Evolutionary conservation across 2,888 invertebrate species (phyloP).

Genomic region (Hypsopygia costalis): DNA sequence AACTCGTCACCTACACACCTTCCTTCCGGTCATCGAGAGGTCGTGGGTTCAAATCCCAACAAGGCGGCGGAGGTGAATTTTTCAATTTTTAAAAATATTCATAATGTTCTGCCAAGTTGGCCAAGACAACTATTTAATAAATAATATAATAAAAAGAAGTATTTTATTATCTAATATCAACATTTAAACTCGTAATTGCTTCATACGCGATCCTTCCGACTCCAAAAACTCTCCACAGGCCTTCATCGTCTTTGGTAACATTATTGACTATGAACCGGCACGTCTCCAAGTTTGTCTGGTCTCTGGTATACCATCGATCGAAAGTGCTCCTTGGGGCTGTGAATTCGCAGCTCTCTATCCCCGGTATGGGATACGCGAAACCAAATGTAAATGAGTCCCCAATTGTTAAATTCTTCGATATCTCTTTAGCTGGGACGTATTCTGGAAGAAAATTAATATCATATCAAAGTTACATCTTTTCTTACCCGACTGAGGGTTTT

Average conservation of each 20-base stretch:
- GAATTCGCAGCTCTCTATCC: slow-evolving; percentile 50
- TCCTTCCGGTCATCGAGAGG: too few species aligned
- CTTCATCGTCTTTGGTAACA: slow-evolving; percentile 43
- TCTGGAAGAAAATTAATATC: slow-evolving; percentile 36
- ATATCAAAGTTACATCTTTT: too few species aligned
- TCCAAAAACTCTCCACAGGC: slow-evolving; percentile 51
- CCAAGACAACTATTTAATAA: too few species aligned
- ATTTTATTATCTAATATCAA: too few species aligned
- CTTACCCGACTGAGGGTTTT: too few species aligned
- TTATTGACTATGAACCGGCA: slow-evolving; percentile 51
- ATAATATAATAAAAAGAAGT: too few species aligned
- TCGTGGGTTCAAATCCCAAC: too few species aligned
- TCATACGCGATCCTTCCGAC: slow-evolving; percentile 39
- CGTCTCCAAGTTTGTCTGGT: slow-evolving; percentile 23
- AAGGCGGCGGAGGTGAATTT: too few species aligned
- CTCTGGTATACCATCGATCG: slow-evolving; percentile 48
- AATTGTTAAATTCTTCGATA: slow-evolving; percentile 14
- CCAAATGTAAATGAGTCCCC: slow-evolving; percentile 44
- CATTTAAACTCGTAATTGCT: too few species aligned
- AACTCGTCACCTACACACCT: too few species aligned
- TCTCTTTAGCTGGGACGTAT: slow-evolving; percentile 26
- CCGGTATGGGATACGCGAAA: slow-evolving; percentile 42
- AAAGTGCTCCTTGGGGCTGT: slow-evolving; percentile 37
- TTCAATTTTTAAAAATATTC: too few species aligned
- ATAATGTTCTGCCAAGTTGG: too few species aligned